phyloP scores from a whole-genome alignment of 2,888 invertebrate genomes.

The Resseliella maxima region DNA sequence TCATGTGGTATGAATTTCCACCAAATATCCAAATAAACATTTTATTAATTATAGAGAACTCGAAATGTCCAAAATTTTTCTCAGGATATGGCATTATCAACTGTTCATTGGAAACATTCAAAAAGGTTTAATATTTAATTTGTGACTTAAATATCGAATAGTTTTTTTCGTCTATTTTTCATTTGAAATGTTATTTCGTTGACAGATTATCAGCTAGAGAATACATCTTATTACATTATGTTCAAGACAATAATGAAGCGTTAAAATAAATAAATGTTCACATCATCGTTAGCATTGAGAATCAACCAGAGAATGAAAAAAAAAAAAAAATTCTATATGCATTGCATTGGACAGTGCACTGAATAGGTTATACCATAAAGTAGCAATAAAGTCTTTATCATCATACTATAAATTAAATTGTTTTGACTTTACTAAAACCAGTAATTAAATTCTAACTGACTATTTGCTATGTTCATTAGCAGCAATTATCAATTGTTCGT shows the following conservation, averaged over 20 bases:
- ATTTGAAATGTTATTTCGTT: too few relatives aligned
- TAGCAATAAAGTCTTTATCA: too few relatives aligned
- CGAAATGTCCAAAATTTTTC: not conserved
- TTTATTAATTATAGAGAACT: constrained; percentile 16
- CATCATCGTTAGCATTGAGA: not conserved
- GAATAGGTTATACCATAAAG: too few relatives aligned
- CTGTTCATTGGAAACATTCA: constrained; percentile 6
- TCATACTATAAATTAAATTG: too few relatives aligned
- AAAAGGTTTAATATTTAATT: too few relatives aligned
- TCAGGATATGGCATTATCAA: constrained; percentile 9
- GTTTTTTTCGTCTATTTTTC: not conserved
- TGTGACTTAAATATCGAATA: too few relatives aligned
- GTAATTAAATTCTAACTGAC: too few relatives aligned
- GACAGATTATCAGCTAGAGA: not conserved
- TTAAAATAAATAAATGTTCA: not conserved
- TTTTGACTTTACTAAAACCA: too few relatives aligned
- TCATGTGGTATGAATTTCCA: constrained; percentile 22
- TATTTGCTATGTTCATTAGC: too few relatives aligned
- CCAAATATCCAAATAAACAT: not conserved
- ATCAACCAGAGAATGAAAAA: not conserved
- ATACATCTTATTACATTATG: not conserved
- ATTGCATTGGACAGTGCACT: too few relatives aligned
- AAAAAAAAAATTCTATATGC: too few relatives aligned
- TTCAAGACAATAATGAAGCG: not conserved
- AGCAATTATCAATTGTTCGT: too few relatives aligned